phyloP scores from a whole-genome alignment of 2,797 vertebrate genomes.

The Apodemus agrarius region DNA sequence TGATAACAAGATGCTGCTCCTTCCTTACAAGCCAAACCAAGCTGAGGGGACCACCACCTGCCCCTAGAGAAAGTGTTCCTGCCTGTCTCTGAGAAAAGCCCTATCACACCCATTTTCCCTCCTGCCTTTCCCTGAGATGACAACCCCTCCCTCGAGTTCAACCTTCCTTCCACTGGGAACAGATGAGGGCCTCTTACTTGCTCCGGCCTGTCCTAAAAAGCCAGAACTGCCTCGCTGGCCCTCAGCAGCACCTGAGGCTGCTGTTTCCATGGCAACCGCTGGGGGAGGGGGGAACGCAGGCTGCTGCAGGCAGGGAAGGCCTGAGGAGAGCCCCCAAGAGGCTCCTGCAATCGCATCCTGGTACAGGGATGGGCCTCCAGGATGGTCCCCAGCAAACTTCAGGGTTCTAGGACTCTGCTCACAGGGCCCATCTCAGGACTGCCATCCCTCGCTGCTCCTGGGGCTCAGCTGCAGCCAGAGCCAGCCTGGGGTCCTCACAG shows the following conservation, averaged over 20 bases:
- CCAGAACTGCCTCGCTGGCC: conserved; percentile 27
- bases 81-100: neutral
- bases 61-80: neutral
- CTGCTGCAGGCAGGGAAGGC: neutral
- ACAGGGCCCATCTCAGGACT: neutral
- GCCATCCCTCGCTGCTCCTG: neutral
- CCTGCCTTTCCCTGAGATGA: neutral
- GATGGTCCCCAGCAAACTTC: neutral
- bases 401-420: neutral
- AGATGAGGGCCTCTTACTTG: neutral
- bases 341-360: neutral
- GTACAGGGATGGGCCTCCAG: fast-evolving
- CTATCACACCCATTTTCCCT: neutral
- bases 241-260: conserved; percentile 55
- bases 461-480: neutral
- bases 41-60: neutral
- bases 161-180: neutral
- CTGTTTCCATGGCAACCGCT: conserved; percentile 66
- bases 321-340: neutral
- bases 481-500: neutral
- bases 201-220: conserved; percentile 31
- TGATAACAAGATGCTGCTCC: neutral
- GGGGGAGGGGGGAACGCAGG: neutral
- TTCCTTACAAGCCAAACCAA: neutral
- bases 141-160: too few species aligned